Evolutionary conservation across 2,113 vertebrate genomes (phyloP).

Genomic region (Saccopteryx bilineata): DNA sequence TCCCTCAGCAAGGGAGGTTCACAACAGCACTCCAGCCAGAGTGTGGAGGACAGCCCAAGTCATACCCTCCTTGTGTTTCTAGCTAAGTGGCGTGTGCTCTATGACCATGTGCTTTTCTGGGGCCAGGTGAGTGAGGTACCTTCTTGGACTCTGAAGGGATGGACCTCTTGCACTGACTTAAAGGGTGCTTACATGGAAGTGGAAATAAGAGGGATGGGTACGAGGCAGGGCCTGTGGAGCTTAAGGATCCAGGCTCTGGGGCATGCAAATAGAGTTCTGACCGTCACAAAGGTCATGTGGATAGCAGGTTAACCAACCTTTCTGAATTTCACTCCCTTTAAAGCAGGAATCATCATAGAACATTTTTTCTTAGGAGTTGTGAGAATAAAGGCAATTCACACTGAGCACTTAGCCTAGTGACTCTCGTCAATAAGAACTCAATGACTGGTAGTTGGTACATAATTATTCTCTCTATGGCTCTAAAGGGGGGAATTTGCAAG

Average conservation of each 20-base stretch:
- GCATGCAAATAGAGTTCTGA: neutral
- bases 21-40: neutral
- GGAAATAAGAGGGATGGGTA: neutral
- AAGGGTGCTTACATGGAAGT: neutral
- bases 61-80: neutral
- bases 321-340: neutral
- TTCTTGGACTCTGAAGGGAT: neutral
- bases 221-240: neutral
- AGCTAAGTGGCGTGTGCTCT: neutral
- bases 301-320: neutral
- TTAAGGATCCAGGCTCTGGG: neutral
- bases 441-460: neutral
- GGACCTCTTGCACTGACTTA: neutral
- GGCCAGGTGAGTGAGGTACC: accelerated
- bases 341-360: neutral
- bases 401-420: neutral
- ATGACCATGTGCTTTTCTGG: neutral
- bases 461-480: neutral
- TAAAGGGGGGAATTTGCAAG: neutral
- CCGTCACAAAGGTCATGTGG: neutral
- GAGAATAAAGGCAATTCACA: neutral
- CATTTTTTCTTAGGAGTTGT: neutral
- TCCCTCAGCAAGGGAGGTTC: neutral
- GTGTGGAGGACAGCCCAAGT: neutral
- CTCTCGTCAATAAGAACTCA: neutral